Base-by-base conservation (phyloP, 2,888 invertebrate species). In the Eugnorisma glareosa region DNA sequence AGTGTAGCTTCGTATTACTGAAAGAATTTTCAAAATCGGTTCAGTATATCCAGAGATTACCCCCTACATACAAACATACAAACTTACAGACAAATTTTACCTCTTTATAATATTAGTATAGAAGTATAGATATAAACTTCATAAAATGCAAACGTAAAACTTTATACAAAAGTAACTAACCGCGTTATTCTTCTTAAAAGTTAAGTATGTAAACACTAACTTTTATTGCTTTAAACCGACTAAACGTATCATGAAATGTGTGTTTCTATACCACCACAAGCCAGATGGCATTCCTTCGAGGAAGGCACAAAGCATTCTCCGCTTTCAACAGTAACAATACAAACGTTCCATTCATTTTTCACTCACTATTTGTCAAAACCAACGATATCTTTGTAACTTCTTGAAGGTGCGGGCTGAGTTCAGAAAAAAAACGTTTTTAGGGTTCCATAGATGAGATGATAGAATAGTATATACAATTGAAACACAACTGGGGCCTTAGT, bases 261-360 rank as follows among this genome's bases (percentile, higher is more conserved):
- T 77, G 57, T 59, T 31, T 45, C 73, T 85, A 40, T 64, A 64
- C 35, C 67, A 73, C 73, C 37, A 37, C 54, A 35, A 59, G 68
- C 61, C 48, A 67, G 76, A 77, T 73, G 83, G 24, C 77, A 73
- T 85, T 77, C 68, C 54, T 71, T 57, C 45, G 48, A 43, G 43
- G 64, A 66, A 59, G 67, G 2, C 68, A 68, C 61, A 73, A 77
- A 66, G 73, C 82, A 85, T 88, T 82, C 81, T 82, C 78, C 71
- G 35, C 73, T 85, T 57, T 40, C 77, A 84, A 69, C 64, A 48
- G 59, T 37, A 59, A 82, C 82, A 85, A 82, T 82, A 73, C 83
- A 48, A 64, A 71, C 71, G 28, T 68, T 71, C 45, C 59, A 35
- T 73, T 70, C 59, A 81, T 86, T 78, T 75, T 75, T 69, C 76